A percentile compares a stretch with the other conserved stretches of the same genome.
Conservation (phyloP, 1,140 invertebrate species). For the Theocolax elegans region DNA sequence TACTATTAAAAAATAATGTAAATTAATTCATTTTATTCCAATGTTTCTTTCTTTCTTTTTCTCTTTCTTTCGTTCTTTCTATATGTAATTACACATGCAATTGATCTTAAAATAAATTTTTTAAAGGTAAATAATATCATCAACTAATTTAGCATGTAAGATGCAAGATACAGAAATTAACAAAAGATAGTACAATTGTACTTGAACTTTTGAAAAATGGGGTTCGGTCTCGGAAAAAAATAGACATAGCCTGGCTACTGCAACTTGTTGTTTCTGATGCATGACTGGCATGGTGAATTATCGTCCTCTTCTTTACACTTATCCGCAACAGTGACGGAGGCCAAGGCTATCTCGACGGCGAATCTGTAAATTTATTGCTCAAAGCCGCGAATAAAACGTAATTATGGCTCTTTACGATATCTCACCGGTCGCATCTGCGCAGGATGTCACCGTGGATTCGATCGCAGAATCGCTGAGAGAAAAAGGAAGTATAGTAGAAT, state of each 20-base stretch:
- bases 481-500: too few relatives aligned
- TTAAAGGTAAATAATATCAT: too few relatives aligned
- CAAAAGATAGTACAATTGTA: too few relatives aligned
- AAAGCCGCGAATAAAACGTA: conserved; percentile 59
- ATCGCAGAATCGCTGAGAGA: too few relatives aligned
- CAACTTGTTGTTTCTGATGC: conserved; percentile 28
- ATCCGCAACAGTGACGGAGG: neutral
- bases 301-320: conserved; percentile 45
- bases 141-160: too few relatives aligned
- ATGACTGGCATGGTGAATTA: conserved; percentile 59
- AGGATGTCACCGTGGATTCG: conserved; percentile 35
- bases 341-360: conserved; percentile 52
- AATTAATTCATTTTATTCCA: neutral
- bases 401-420: conserved; percentile 59
- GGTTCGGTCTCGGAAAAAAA: neutral
- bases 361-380: conserved; percentile 61
- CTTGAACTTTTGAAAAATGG: too few relatives aligned
- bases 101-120: too few relatives aligned
- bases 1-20: too few relatives aligned
- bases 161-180: too few relatives aligned
- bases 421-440: conserved; percentile 33
- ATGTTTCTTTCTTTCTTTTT: neutral
- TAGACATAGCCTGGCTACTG: neutral
- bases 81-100: too few relatives aligned
- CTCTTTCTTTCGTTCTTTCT: neutral